Base-by-base conservation (phyloP, 2,797 vertebrate genomes). In the Sebastes iracundus region DNA sequence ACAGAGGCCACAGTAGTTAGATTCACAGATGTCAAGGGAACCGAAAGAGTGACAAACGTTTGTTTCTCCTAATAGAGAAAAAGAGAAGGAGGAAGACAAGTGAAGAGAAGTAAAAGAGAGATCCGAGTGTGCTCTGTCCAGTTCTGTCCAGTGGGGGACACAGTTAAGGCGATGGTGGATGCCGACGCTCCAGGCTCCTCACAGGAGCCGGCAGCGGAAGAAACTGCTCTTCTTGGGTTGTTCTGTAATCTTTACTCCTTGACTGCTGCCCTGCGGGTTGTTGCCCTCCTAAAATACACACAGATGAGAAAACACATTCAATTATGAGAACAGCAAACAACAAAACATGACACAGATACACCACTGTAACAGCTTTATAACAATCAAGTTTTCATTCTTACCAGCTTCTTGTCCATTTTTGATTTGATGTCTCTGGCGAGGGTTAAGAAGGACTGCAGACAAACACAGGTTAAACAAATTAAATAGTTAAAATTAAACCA, bases 391-490 rank as follows among this genome's bases (percentile, higher is more conserved):
- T 73, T 5, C n/a, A n/a, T 49, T 61, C 97, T 97, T 92, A 99
- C 99, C 97, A 99, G 95, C 92, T 99, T 99, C 92, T 97, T 99
- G 96, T 99, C 98, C 97, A 99, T 99, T 95, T 99, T 99, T 83
- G 97, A 95, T 96, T 99, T 99, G 94, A 99, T 99, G 89, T 99
- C 99, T 95, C 98, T 97, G 74, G 98, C 98, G 0, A 99, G 98
- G 23, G 97, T 98, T 93, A 99, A 96, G 94, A 99, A 99, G 0
- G 98, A 97, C 99, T 99, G 80, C 53, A 87, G 18, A 89, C 74
- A 49, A 72, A 65, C 86, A 72, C 94, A 79, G 3, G 22, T 8
- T 20, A 3, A 60, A 10, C 4, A 25, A 77, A 30, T 25, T 14
- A 32, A 68, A 69, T 55, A 9, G 32, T 3, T 30, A 3, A 5